Evolutionary conservation across 1,140 invertebrate species (phyloP).

Genomic region (Drosophila yakuba): DNA sequence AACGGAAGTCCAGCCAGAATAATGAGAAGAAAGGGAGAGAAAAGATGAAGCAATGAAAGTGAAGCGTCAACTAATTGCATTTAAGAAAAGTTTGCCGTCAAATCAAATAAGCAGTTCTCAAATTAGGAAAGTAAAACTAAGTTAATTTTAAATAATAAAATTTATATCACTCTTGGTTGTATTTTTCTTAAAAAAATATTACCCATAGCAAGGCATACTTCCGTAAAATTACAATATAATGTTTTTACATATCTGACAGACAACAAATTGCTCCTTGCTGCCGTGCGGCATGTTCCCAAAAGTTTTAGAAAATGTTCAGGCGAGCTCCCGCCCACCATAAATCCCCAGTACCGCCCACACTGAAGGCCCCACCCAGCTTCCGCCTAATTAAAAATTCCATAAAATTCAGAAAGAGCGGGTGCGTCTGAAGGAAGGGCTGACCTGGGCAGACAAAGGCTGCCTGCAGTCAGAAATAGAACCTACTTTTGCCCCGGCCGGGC

Average conservation of each 20-base stretch:
- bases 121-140: background rate
- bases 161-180: background rate
- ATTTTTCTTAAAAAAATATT: background rate
- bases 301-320: constrained; percentile 5
- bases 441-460: constrained; percentile 38
- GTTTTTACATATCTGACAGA: no score
- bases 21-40: background rate
- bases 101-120: background rate
- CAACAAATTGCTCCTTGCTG: constrained; percentile 23
- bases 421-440: background rate
- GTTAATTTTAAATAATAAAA: background rate
- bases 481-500: constrained; percentile 26
- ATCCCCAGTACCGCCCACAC: constrained; percentile 10
- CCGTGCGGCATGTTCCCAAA: constrained; percentile 5
- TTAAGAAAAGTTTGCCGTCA: background rate
- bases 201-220: no score
- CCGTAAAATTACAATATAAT: no score
- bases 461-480: constrained; percentile 46
- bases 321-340: constrained; percentile 9
- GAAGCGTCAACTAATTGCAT: constrained; percentile 23
- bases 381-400: constrained; percentile 76
- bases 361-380: constrained; percentile 29
- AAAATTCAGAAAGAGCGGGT: constrained; percentile 32
- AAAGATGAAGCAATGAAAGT: background rate
- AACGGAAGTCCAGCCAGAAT: constrained; percentile 25